These are phyloP conservation scores for Trididemnum clinides DNA, from an alignment of 23 tunicate genomes.

Conservation along the genomic window DNA sequence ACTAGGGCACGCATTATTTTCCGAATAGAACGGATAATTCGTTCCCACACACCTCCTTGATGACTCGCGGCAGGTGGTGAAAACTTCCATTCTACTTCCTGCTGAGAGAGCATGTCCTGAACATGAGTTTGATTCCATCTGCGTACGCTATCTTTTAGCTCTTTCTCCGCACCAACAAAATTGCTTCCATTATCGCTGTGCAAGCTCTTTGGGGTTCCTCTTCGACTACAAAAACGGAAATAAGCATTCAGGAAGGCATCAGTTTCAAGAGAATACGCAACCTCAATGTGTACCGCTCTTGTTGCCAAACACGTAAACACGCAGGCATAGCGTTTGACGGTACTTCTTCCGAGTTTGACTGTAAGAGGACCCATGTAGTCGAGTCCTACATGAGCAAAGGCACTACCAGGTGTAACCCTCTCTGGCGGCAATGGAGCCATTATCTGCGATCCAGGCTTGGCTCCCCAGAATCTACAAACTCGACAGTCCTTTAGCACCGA, in stretches of 20 bases:
- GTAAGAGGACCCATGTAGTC: slow-evolving; percentile 48
- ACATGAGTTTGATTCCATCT: slow-evolving; percentile 19
- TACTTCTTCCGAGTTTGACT: slow-evolving; percentile 29
- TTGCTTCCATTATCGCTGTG: slow-evolving; percentile 34
- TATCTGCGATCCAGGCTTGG: slow-evolving; percentile 23
- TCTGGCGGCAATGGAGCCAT: slow-evolving; percentile 35
- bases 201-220: neutral
- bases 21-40: slow-evolving; percentile 36
- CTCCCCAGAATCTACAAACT: slow-evolving; percentile 20
- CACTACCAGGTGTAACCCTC: slow-evolving; percentile 16
- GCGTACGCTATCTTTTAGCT: slow-evolving; percentile 5
- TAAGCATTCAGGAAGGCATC: slow-evolving; percentile 18
- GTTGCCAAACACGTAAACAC: slow-evolving; percentile 47
- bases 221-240: slow-evolving; percentile 17
- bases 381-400: slow-evolving; percentile 3
- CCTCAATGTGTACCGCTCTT: slow-evolving; percentile 45
- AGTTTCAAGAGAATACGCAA: slow-evolving; percentile 37
- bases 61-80: neutral
- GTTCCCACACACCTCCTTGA: slow-evolving; percentile 30
- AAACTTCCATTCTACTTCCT: slow-evolving; percentile 4
- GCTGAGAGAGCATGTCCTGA: neutral
- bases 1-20: slow-evolving; percentile 5
- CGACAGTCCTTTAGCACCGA: neutral
- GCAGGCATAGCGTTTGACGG: slow-evolving; percentile 30
- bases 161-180: slow-evolving; percentile 28